phyloP scores from a whole-genome alignment of 2,888 invertebrate genomes.

The Spilosoma lubricipeda region DNA sequence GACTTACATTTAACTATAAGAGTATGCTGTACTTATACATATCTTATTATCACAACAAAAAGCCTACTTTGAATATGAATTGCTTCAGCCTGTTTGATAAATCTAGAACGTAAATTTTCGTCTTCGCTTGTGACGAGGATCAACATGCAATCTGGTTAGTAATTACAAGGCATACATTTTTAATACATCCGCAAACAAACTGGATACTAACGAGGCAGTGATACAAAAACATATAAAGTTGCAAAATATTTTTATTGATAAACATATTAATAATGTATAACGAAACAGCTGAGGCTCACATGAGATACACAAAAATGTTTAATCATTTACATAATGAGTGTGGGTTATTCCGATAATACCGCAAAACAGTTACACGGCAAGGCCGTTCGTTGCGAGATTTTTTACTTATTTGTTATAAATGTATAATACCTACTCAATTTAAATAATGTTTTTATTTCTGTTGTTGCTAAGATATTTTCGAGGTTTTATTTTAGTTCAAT shows the following conservation, averaged over 20 bases:
- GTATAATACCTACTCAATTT: conserved; percentile 35
- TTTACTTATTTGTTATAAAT: conserved; percentile 40
- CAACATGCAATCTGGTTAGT: conserved; percentile 24
- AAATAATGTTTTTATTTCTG: conserved; percentile 35
- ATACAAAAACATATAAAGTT: conserved; percentile 36
- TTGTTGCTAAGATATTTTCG: conserved; percentile 43
- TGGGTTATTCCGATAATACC: conserved; percentile 62
- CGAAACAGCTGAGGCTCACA: conserved; percentile 61
- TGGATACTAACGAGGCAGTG: conserved; percentile 31
- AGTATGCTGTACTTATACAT: background rate
- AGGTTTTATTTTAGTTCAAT: conserved; percentile 15
- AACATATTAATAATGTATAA: conserved; percentile 45
- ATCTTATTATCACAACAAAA: conserved; percentile 6
- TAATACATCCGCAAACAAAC: conserved; percentile 45
- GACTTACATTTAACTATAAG: background rate
- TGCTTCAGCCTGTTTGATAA: conserved; percentile 13
- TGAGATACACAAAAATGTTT: conserved; percentile 53
- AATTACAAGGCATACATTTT: conserved; percentile 29
- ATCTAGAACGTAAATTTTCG: conserved; percentile 22
- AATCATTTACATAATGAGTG: conserved; percentile 62
- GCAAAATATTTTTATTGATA: conserved; percentile 55
- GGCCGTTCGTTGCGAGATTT: conserved; percentile 56
- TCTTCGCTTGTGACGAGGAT: conserved; percentile 14
- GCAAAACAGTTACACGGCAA: conserved; percentile 72
- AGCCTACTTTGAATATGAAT: conserved; percentile 6